Evolutionary conservation across 92 coral and sea anemone genomes (phyloP).

Genomic region (Actinostola sp.): DNA sequence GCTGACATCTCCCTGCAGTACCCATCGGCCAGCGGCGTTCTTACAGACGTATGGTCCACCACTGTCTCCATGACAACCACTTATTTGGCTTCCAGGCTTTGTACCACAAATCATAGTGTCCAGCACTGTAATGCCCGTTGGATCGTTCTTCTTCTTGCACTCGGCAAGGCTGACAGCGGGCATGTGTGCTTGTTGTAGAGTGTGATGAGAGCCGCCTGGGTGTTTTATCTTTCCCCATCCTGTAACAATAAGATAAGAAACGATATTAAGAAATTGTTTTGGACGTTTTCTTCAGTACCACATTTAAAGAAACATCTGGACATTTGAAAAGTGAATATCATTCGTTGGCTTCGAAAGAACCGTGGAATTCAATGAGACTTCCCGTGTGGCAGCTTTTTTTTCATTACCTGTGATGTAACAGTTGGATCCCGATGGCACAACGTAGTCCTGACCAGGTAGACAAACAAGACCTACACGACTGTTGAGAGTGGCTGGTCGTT

Average conservation of each 20-base stretch:
- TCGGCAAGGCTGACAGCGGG: conserved; percentile 67
- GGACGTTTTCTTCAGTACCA: too few relatives aligned
- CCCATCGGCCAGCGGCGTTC: conserved; percentile 46
- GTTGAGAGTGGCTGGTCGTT: conserved; percentile 53
- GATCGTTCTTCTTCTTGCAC: conserved; percentile 52
- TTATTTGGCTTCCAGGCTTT: background rate
- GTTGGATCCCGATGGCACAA: conserved; percentile 44
- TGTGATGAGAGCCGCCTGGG: conserved; percentile 83
- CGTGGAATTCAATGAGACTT: too few relatives aligned
- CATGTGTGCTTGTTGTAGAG: conserved; percentile 86
- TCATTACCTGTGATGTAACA: conserved; percentile 77
- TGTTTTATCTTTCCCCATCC: conserved; percentile 80
- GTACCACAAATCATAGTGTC: too few relatives aligned
- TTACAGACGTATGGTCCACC: conserved; percentile 72
- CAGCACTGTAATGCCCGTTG: background rate
- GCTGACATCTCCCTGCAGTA: conserved; percentile 72
- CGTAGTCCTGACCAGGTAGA: conserved; percentile 52
- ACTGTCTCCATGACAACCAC: conserved; percentile 77
- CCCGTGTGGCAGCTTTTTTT: too few relatives aligned
- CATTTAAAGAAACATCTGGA: too few relatives aligned
- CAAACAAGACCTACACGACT: conserved; percentile 68
- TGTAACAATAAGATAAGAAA: too few relatives aligned
- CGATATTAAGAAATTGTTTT: too few relatives aligned
- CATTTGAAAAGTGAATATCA: too few relatives aligned
- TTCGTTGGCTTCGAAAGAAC: background rate